These are phyloP conservation scores for Doryteuthis pealeii DNA, from an alignment of 1,140 invertebrate species.

Conservation along the genomic window DNA sequence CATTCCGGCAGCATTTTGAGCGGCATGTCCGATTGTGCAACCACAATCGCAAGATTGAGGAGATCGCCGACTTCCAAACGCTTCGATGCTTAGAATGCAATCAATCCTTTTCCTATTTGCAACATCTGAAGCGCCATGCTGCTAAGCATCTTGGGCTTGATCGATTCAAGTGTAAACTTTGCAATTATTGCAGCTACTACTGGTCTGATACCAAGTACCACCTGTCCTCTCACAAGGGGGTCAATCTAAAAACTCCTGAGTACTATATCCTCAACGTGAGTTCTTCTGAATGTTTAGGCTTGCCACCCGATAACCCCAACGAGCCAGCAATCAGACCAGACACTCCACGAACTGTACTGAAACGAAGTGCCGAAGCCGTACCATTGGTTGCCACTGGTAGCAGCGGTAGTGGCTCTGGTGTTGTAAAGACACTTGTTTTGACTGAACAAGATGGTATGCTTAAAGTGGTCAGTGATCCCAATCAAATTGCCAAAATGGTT, in stretches of 20 bases:
- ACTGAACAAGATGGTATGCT: conserved; percentile 3
- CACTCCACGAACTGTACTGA: neutral
- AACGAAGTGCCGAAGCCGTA: neutral
- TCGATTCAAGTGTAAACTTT: conserved; percentile 3
- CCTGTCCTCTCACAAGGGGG: neutral
- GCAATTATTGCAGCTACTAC: neutral
- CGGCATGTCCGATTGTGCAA: conserved; percentile 1
- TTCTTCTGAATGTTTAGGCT: neutral
- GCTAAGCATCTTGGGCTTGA: conserved; percentile 3
- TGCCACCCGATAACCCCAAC: neutral
- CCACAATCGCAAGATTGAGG: conserved; percentile 4
- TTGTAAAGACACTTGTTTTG: neutral
- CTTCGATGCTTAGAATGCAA: neutral
- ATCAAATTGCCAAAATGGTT: conserved; percentile 1
- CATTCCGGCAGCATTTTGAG: conserved; percentile 5
- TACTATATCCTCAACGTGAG: neutral
- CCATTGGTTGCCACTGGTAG: neutral
- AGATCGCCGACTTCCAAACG: neutral
- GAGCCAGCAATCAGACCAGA: neutral
- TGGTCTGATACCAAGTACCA: conserved; percentile 5
- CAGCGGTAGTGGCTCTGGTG: neutral
- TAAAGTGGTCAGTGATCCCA: neutral
- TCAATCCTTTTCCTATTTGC: neutral
- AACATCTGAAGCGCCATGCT: conserved; percentile 8
- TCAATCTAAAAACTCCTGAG: neutral